Evolutionary conservation across 2,113 vertebrate species (phyloP).

Genomic region (Echinops telfairi): DNA sequence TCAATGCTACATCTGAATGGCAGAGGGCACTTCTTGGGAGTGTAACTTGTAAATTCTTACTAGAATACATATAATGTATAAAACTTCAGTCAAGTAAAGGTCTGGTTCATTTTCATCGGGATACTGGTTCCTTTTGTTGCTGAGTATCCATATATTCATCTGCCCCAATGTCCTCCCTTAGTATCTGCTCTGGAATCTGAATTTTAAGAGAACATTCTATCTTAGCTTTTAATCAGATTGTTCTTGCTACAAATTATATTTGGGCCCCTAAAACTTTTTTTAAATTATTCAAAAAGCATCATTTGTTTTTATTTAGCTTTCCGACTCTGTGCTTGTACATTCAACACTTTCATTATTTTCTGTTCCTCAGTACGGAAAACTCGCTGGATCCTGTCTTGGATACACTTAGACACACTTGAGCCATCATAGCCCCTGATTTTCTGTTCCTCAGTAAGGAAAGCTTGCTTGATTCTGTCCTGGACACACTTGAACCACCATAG

Average conservation of each 20-base stretch:
- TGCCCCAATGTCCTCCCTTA: neutral
- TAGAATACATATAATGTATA: neutral
- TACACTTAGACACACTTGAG: too few species aligned
- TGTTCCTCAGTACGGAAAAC: too few species aligned
- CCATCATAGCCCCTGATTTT: too few species aligned
- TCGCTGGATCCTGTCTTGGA: too few species aligned
- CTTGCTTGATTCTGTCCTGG: too few species aligned
- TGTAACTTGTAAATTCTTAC: constrained; percentile 11
- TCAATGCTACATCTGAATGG: neutral
- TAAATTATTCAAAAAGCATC: neutral
- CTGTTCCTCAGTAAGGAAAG: too few species aligned
- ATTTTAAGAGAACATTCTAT: neutral
- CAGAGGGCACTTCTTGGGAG: neutral
- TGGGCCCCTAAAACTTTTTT: neutral
- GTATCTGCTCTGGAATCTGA: neutral
- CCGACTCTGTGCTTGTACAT: too few species aligned
- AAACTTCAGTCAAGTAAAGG: constrained; percentile 14
- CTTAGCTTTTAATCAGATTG: neutral
- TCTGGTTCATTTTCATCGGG: constrained; percentile 10
- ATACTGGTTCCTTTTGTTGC: neutral
- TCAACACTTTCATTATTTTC: too few species aligned
- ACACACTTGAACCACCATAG: too few species aligned
- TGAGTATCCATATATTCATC: neutral
- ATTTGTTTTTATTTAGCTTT: too few species aligned
- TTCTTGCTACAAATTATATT: neutral